Evolutionary conservation across 2,888 invertebrate species (phyloP).

Genomic region (Cryptophagus acutangulus): DNA sequence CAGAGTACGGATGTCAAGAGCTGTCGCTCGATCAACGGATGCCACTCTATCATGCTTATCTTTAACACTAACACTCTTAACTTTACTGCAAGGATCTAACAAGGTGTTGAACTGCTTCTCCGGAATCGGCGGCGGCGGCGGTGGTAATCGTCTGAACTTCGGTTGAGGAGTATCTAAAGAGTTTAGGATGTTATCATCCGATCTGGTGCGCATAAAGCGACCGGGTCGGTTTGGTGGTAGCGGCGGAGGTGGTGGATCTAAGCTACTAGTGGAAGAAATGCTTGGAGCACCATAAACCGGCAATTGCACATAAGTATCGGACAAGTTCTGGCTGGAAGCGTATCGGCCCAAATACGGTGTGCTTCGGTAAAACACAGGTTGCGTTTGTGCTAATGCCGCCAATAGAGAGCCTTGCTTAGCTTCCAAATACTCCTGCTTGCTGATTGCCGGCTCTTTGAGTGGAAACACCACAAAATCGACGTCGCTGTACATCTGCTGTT

Average conservation of each 20-base stretch:
- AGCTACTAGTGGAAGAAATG: constrained; percentile 58
- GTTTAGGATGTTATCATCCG: constrained; percentile 77
- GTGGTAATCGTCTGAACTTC: constrained; percentile 41
- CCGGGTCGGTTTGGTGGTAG: constrained; percentile 57
- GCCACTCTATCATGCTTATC: constrained; percentile 14
- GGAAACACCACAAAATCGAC: constrained; percentile 91
- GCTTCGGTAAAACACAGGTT: constrained; percentile 73
- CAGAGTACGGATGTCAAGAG: constrained; percentile 73
- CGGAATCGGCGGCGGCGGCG: constrained; percentile 49
- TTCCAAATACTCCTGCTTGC: constrained; percentile 87
- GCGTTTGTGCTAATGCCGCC: constrained; percentile 61
- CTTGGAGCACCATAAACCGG: constrained; percentile 66
- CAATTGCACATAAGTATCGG: constrained; percentile 68
- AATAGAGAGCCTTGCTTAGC: constrained; percentile 75
- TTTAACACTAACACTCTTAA: constrained; percentile 14
- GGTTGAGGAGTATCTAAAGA: constrained; percentile 57
- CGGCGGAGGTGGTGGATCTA: constrained; percentile 64
- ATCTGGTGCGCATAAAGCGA: constrained; percentile 65
- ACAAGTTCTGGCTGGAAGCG: constrained; percentile 76
- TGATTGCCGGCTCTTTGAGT: constrained; percentile 81
- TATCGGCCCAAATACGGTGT: constrained; percentile 77
- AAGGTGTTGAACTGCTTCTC: constrained; percentile 28
- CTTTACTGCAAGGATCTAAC: constrained; percentile 9
- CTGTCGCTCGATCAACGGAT: constrained; percentile 30
- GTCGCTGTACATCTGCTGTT: constrained; percentile 85